These are phyloP conservation scores for Crenuchus spilurus DNA, from an alignment of 2,797 vertebrate species.

Conservation along the genomic window DNA sequence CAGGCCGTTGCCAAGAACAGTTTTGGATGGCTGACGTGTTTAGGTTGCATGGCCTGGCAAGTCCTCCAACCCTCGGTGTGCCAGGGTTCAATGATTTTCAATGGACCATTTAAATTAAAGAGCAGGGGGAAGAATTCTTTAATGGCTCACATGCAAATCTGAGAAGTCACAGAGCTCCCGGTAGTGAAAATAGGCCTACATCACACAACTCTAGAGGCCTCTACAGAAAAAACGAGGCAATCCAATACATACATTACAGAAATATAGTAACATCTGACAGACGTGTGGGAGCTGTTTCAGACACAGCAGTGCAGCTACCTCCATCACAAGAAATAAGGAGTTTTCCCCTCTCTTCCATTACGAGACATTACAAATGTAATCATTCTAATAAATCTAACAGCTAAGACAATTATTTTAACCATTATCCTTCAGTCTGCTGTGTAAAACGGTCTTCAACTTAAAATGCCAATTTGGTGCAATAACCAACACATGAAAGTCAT, in stretches of 20 bases:
- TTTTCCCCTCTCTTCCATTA: background rate
- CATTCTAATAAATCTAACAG: constrained; percentile 16
- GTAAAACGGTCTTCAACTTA: background rate
- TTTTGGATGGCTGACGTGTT: constrained; percentile 54
- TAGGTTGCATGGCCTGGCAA: constrained; percentile 52
- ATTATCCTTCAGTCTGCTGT: background rate
- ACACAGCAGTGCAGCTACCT: constrained; percentile 22
- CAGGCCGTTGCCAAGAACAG: constrained; percentile 49
- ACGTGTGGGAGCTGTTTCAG: constrained; percentile 17
- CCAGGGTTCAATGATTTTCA: constrained; percentile 54
- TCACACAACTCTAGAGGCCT: constrained; percentile 24
- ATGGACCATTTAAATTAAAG: constrained; percentile 58
- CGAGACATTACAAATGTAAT: constrained; percentile 21
- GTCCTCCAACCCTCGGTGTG: constrained; percentile 43
- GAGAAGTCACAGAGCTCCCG: constrained; percentile 45
- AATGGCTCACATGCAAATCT: constrained; percentile 54
- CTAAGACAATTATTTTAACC: background rate
- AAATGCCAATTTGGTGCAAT: background rate
- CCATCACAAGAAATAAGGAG: background rate
- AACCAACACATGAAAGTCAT: background rate
- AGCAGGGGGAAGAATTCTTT: constrained; percentile 54
- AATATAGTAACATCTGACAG: constrained; percentile 30
- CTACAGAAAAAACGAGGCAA: constrained; percentile 10
- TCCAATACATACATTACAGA: constrained; percentile 16
- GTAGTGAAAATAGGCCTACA: constrained; percentile 32